phyloP scores from a whole-genome alignment of 1,140 invertebrate genomes.

The Euglossa dilemma region DNA sequence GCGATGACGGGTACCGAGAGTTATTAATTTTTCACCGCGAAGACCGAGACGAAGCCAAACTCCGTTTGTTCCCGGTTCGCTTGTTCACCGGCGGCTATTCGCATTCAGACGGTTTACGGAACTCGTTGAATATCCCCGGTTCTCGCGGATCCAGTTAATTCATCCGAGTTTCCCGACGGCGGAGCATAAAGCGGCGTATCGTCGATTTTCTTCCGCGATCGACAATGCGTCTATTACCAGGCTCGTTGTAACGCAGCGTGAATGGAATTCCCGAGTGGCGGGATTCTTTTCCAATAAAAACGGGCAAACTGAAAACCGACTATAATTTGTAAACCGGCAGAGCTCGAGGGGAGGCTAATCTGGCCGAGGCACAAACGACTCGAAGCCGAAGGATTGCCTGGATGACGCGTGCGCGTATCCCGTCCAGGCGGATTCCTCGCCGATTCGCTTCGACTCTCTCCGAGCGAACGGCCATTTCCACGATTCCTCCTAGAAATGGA shows the following conservation, averaged over 20 bases:
- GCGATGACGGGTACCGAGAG: neutral
- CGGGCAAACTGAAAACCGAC: neutral
- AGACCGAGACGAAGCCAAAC: neutral
- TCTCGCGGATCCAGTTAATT: conserved; percentile 6
- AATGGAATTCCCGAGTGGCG: neutral
- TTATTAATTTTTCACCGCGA: conserved; percentile 4
- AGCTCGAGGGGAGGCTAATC: neutral
- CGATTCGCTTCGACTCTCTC: too few species aligned
- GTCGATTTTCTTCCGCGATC: conserved; percentile 17
- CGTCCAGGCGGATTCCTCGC: too few species aligned
- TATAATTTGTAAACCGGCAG: neutral
- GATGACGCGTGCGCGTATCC: too few species aligned
- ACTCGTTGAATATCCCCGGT: conserved; percentile 6
- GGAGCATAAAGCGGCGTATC: conserved; percentile 1
- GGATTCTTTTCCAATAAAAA: neutral
- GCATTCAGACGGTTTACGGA: conserved; percentile 8
- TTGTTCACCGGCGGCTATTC: neutral
- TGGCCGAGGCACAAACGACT: neutral
- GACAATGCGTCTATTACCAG: conserved; percentile 4
- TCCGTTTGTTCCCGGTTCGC: neutral
- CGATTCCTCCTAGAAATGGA: too few species aligned
- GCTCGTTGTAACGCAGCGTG: neutral
- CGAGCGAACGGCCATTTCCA: too few species aligned
- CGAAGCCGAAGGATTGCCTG: neutral
- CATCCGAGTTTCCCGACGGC: conserved; percentile 12